These are phyloP conservation scores for Nanger granti DNA, from an alignment of 2,113 vertebrate species.

Conservation along the genomic window DNA sequence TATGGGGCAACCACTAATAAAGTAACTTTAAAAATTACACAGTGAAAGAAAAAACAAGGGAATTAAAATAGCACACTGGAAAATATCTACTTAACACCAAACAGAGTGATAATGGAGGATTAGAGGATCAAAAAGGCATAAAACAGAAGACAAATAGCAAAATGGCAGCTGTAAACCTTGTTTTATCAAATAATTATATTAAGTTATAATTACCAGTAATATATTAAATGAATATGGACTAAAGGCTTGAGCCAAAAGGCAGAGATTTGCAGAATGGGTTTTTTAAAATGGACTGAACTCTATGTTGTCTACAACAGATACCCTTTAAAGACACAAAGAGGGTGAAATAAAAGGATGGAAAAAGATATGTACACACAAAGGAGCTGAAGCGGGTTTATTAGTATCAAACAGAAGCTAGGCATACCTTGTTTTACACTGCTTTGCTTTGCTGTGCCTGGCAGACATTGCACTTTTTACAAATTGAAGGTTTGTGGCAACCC, in stretches of 20 bases:
- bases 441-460: not conserved
- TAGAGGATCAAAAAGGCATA: not conserved
- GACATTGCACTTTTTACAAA: not conserved
- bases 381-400: not conserved
- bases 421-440: not conserved
- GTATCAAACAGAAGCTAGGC: not conserved
- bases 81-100: not conserved
- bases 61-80: not conserved
- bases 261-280: not conserved
- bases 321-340: not conserved
- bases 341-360: not conserved
- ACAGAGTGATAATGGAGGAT: not conserved
- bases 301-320: not conserved
- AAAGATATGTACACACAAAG: not conserved
- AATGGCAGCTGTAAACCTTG: not conserved
- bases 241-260: not conserved
- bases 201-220: not conserved
- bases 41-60: not conserved
- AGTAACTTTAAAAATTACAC: not conserved
- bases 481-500: not conserved
- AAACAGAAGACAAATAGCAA: not conserved
- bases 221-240: not conserved
- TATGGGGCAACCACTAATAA: not conserved
- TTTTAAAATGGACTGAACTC: not conserved
- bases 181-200: not conserved